Base-by-base conservation (phyloP, 2,888 invertebrate species). In the Scaeva pyrastri region DNA sequence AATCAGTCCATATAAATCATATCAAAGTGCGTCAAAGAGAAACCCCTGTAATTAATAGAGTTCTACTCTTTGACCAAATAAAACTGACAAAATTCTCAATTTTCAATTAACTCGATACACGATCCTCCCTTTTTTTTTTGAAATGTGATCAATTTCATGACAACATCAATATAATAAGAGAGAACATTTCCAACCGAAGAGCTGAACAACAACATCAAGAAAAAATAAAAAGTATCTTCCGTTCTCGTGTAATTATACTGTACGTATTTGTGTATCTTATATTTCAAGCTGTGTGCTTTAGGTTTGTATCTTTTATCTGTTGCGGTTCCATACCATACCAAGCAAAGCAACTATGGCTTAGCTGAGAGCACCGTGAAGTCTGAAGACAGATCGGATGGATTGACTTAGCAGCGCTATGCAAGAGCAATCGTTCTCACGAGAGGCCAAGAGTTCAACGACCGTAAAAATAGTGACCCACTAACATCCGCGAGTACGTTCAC, bases 401-500 rank as follows among this genome's bases (percentile, higher is more conserved):
- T 60, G 31, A 31, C 11, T 39, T 10, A 12, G 21, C 11, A 10
- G 21, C 11, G 10, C 16, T 73, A 66, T 31, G 31, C 56, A 81
- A 86, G 86, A 81, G 86, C 36, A 78, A 71, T 81, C 82, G 50
- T 86, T 81, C 86, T 86, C 90, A 91, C 91, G 91, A 90, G 90
- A 90, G 90, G 90, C 89, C 90, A 91, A 91, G 90, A 91, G 92
- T 91, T 92, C 91, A 91, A 91, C 91, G 92, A 92, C 92, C 92
- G 92, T 90, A 91, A 92, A 91, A 92, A 91, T 91, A 91, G 92
- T 92, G 92, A 92, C 92, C 92, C 92, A 92, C 92, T 92, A 92
- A 92, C 92, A 92, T 92, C 92, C 91, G 92, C 92, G 91, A 92
- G 92, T 92, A 90, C 92, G 90, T 91, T 92, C 92, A 92, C 92